Conservation (phyloP, 2,888 invertebrate genomes). For the Gortyna flavago region DNA sequence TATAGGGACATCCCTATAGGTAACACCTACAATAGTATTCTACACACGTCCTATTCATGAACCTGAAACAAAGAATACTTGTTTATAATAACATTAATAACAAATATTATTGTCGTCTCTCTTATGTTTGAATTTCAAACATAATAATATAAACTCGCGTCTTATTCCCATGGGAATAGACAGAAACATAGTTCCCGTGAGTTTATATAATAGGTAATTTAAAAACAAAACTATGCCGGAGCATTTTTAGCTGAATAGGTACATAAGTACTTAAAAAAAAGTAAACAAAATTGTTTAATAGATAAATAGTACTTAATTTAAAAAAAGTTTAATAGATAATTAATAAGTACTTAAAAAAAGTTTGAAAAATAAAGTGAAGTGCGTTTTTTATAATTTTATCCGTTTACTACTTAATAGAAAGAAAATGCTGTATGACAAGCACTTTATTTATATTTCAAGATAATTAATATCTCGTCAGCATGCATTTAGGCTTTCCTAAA, state of each 20-base stretch:
- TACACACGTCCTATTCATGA: constrained; percentile 29
- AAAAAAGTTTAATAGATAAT: neutral
- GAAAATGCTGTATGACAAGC: neutral
- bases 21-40: constrained; percentile 24
- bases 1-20: neutral
- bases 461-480: neutral
- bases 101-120: neutral
- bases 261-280: neutral
- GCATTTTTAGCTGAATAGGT: neutral
- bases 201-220: neutral
- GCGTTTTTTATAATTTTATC: neutral
- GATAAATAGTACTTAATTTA: too few relatives aligned
- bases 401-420: too few relatives aligned
- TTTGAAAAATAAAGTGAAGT: neutral
- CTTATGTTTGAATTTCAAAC: neutral
- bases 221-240: neutral
- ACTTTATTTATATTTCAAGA: neutral
- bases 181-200: neutral
- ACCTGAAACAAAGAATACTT: constrained; percentile 48
- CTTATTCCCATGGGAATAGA: neutral
- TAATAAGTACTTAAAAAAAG: too few relatives aligned
- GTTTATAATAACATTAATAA: constrained; percentile 10
- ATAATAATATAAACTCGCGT: too few relatives aligned
- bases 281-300: too few relatives aligned
- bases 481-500: neutral